Evolutionary conservation across 2,113 vertebrate species (phyloP), one percentile per base, ranked within the genome.

Genomic region (Perca fluviatilis): DNA sequence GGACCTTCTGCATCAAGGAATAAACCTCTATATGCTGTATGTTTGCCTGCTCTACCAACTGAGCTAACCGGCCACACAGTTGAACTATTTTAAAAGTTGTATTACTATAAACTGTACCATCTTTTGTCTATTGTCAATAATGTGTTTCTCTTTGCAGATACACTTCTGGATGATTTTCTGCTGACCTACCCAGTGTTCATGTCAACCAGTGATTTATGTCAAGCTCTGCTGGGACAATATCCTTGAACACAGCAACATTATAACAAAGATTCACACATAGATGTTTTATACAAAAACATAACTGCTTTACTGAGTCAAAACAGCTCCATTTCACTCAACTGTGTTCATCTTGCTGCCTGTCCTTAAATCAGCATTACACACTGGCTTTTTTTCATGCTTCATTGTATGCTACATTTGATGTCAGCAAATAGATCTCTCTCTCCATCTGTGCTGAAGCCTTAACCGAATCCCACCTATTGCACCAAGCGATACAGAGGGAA

Each of bases 191-290:
- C 97, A 0, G 97, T 99, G 77, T 98, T 98, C 95, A 99, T 99
- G 98, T 98, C 98, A 0, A 98, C 97, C 0, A 96, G 95, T 80
- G 98, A 99, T 94, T 94, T 99, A 90, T 99, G 98, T 88, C 97
- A 99, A 94, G 98, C 98, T 46, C 95, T 99, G 78, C 93, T 99
- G 75, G 96, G 96, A 90, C 97, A 99, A 99, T 99, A 99, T 99
- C 98, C 98, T 99, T 89, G 0, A 70, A 62, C 30, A 71, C 23
- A 13, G 47, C 16, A 53, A 47, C 16, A 83, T 61, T 64, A 50
- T 50, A 60, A 33, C 74, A 69, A 16, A 66, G 1, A 65, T 13
- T 76, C 12, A 64, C 58, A 63, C 13, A 49, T 68, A n/a, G 54
- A 7, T 69, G 12, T 60, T 80, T 77, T 13, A 46, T 47, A 40